Base-by-base conservation (phyloP, 2,797 vertebrate genomes). In the Acrocephalus scirpaceus region DNA sequence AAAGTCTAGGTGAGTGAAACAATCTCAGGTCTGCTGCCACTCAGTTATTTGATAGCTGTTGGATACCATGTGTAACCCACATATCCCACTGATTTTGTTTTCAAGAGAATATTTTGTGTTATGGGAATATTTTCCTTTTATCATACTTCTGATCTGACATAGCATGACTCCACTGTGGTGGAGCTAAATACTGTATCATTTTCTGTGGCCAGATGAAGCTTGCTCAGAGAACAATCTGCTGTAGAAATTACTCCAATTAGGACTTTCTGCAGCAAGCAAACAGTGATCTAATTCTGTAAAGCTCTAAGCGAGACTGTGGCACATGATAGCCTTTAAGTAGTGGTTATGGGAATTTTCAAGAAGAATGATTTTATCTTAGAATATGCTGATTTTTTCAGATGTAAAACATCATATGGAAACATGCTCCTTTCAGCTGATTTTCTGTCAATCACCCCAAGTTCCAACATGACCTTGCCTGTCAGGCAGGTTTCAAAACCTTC, bases 401-500 rank as follows among this genome's bases (percentile, higher is more conserved):
- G 66, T 78, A 90, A 86, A 94, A 72, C 54, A 75, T 91, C 62
- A 21, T 53, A 85, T 29, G 58, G 66, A 90, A 93, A 79, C 50
- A 40, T 29, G 50, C 17, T 90, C 2, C 58, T 72, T 88, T 94
- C 83, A 56, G 77, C 23, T 95, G 56, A 66, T 73, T 93, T 97
- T 84, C 73, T 86, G 69, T 90, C 79, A 92, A 4, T 83, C 79
- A 65, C 30, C 40, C 65, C 34, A 80, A 27, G 53, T 61, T 40
- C 54, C 2, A 1, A 30, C 42, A 65, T 77, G 94, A 90, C 81
- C 82, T 90, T 91, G 50, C 73, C 73, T 86, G 82, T 90, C 76
- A 80, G 72, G n/a, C 82, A 80, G 64, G 65, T 89, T 95, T 95
- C 16, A 8, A 89, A 95, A 87, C 64, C 74, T 96, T 75, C 27